Evolutionary conservation across 2,888 invertebrate species (phyloP).

Genomic region (Tipula unca): DNA sequence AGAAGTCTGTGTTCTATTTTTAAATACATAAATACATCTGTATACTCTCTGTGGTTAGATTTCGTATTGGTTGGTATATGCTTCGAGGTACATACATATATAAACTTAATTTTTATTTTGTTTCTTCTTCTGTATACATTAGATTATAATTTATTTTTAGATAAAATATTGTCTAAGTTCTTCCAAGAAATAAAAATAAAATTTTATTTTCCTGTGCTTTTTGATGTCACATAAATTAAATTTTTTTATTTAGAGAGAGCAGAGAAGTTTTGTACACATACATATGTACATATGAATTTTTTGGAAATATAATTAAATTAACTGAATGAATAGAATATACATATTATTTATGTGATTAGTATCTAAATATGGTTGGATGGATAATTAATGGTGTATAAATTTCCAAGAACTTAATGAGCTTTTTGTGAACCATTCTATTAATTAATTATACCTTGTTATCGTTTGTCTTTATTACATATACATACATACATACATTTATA

Average conservation of each 20-base stretch:
- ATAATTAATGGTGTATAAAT: constrained; percentile 8
- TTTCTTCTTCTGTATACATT: not conserved
- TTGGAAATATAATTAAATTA: not conserved
- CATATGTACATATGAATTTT: not conserved
- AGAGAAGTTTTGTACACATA: not conserved
- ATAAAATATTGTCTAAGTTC: not conserved
- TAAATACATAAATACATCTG: not conserved
- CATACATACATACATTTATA: too few species aligned
- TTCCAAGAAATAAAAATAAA: not conserved
- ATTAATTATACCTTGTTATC: not conserved
- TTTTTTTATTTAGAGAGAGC: not conserved
- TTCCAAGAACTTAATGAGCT: not conserved
- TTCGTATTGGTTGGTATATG: not conserved
- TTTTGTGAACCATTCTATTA: not conserved
- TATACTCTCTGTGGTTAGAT: not conserved
- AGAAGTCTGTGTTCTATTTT: not conserved
- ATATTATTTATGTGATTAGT: not conserved
- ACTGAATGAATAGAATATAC: not conserved
- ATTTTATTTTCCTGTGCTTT: not conserved
- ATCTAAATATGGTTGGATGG: constrained; percentile 14
- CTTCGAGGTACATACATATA: not conserved
- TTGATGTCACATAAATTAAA: not conserved
- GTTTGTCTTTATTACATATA: not conserved
- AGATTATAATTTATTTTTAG: not conserved
- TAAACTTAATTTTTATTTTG: not conserved